phyloP scores from a whole-genome alignment of 2,797 vertebrate genomes.

The Lycodopsis pacificus region DNA sequence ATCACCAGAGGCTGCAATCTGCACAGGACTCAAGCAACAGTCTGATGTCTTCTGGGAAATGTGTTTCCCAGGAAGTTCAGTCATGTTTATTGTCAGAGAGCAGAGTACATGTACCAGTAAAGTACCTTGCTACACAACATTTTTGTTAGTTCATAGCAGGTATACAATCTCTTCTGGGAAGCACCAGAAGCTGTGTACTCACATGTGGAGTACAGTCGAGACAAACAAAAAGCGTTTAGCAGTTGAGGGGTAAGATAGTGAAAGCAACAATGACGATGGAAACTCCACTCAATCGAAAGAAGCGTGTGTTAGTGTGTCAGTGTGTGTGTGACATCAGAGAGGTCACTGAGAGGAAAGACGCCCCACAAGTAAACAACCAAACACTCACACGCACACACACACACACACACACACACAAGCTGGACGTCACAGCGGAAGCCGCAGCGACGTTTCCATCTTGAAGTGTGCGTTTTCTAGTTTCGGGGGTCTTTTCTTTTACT shows the following conservation, averaged over 20 bases:
- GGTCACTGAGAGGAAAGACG: conserved; percentile 61
- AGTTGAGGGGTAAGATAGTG: conserved; percentile 3
- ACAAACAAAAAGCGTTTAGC: not conserved
- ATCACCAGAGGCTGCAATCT: not conserved
- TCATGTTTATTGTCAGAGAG: not conserved
- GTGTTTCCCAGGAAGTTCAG: conserved; percentile 25
- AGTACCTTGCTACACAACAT: conserved; percentile 1
- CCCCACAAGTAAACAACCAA: conserved; percentile 21
- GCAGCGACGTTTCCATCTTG: conserved; percentile 29
- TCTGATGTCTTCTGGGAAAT: conserved; percentile 1
- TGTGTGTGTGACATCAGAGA: conserved; percentile 35
- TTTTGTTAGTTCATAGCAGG: not conserved
- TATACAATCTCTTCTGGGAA: conserved; percentile 5
- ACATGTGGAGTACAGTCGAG: not conserved
- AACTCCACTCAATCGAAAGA: conserved; percentile 41
- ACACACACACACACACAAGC: not conserved
- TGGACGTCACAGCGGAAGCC: conserved; percentile 18
- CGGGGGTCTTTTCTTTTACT: conserved; percentile 23
- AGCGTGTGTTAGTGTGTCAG: not conserved
- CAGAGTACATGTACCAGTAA: not conserved
- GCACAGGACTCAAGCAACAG: not conserved
- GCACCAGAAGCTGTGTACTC: not conserved
- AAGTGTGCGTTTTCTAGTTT: not conserved
- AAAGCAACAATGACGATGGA: conserved; percentile 43
- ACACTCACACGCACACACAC: not conserved